phyloP scores from a whole-genome alignment of 2,888 invertebrate genomes.

The Dynastes hyllus region DNA sequence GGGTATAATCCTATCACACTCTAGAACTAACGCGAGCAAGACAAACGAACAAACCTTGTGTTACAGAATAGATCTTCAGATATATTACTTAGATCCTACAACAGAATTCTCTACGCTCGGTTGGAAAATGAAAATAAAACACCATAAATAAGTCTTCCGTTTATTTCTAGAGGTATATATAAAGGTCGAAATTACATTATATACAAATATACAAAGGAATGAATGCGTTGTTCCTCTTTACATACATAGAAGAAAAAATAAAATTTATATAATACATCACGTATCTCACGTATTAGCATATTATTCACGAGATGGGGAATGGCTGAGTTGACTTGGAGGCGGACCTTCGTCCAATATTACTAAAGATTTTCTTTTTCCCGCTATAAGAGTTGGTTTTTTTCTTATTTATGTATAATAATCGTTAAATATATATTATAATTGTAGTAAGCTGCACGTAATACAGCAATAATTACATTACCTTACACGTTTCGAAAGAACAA shows the following conservation, averaged over 20 bases:
- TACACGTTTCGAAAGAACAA: too few relatives aligned
- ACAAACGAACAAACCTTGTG: too few relatives aligned
- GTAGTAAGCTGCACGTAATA: background rate
- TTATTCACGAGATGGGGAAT: conserved; percentile 14
- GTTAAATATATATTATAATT: background rate
- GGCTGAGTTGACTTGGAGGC: background rate
- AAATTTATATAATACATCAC: conserved; percentile 11
- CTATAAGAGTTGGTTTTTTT: too few relatives aligned
- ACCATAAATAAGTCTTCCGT: conserved; percentile 4
- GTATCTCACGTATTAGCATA: conserved; percentile 25
- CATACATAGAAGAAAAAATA: conserved; percentile 24
- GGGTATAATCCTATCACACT: too few relatives aligned
- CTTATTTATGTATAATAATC: background rate
- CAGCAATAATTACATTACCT: too few relatives aligned
- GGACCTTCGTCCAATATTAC: background rate
- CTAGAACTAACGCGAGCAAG: too few relatives aligned
- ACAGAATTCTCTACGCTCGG: background rate
- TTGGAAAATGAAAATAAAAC: background rate
- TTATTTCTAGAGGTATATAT: conserved; percentile 42
- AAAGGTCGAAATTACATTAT: conserved; percentile 45
- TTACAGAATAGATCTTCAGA: background rate
- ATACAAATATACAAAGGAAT: conserved; percentile 46
- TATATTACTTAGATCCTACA: background rate
- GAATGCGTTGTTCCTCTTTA: background rate
- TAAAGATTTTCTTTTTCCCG: too few relatives aligned